phyloP scores from a whole-genome alignment of 2,113 vertebrate genomes.

The Siniperca knerii region DNA sequence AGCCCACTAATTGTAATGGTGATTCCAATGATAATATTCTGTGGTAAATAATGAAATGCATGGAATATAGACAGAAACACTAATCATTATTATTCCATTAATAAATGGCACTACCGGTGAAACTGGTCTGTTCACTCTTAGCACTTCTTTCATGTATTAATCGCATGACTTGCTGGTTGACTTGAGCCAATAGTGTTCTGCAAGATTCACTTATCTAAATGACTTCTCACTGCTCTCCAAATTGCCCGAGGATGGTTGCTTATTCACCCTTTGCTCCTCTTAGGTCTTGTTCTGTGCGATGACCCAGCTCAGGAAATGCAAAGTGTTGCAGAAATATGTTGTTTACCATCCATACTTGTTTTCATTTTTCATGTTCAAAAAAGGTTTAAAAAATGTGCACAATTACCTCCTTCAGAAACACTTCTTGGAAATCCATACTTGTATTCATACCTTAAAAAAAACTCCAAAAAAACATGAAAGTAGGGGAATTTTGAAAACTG shows the following conservation, averaged over 20 bases:
- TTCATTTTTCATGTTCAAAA: background rate
- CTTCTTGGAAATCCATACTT: constrained; percentile 15
- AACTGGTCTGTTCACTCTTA: background rate
- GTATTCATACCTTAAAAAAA: constrained; percentile 14
- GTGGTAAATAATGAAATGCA: constrained; percentile 44
- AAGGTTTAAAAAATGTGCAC: background rate
- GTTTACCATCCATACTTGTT: constrained; percentile 7
- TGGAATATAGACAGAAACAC: constrained; percentile 11
- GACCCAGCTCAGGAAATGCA: constrained; percentile 57
- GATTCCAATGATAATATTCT: background rate
- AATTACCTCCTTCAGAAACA: background rate
- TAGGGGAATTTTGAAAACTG: background rate
- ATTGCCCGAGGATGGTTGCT: constrained; percentile 13
- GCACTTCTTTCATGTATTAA: constrained; percentile 25
- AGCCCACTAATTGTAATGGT: background rate
- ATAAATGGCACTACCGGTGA: background rate
- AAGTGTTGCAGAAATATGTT: constrained; percentile 19
- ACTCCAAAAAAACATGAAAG: constrained; percentile 8
- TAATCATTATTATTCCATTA: constrained; percentile 7
- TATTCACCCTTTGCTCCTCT: constrained; percentile 32
- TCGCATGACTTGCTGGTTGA: constrained; percentile 19
- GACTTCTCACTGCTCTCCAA: constrained; percentile 17
- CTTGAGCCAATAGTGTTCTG: background rate
- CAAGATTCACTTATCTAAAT: constrained; percentile 26
- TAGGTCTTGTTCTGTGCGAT: constrained; percentile 34